phyloP scores from a whole-genome alignment of 1,140 invertebrate genomes.

The Phenacoccus solenopsis region DNA sequence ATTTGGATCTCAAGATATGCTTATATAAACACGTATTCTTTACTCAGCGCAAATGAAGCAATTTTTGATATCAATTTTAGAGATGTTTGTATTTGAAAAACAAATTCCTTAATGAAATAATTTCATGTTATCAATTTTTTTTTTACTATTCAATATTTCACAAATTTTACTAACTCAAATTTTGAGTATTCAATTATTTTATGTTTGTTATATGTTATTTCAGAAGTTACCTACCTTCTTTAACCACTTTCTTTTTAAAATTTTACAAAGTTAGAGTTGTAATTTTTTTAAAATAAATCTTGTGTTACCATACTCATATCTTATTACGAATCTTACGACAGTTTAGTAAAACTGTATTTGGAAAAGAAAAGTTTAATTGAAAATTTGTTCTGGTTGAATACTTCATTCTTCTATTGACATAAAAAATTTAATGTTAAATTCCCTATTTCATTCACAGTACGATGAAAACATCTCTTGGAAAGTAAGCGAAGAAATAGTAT shows the following conservation, averaged over 20 bases:
- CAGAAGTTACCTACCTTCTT: not conserved
- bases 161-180: not conserved
- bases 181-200: not conserved
- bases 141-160: too few species aligned
- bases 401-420: too few species aligned
- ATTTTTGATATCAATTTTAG: not conserved
- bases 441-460: too few species aligned
- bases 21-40: slow-evolving; percentile 70
- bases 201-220: too few species aligned
- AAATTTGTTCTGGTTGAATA: too few species aligned
- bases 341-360: too few species aligned
- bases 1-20: slow-evolving; percentile 82
- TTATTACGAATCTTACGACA: too few species aligned
- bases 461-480: too few species aligned
- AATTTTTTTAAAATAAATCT: not conserved
- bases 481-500: too few species aligned
- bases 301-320: too few species aligned
- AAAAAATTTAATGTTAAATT: too few species aligned
- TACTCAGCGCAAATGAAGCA: slow-evolving; percentile 40
- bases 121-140: not conserved
- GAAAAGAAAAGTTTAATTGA: too few species aligned
- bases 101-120: not conserved
- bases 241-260: not conserved
- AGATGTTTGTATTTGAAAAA: not conserved
- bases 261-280: not conserved